phyloP scores from a whole-genome alignment of 2,888 invertebrate species.

The Rapana venosa region DNA sequence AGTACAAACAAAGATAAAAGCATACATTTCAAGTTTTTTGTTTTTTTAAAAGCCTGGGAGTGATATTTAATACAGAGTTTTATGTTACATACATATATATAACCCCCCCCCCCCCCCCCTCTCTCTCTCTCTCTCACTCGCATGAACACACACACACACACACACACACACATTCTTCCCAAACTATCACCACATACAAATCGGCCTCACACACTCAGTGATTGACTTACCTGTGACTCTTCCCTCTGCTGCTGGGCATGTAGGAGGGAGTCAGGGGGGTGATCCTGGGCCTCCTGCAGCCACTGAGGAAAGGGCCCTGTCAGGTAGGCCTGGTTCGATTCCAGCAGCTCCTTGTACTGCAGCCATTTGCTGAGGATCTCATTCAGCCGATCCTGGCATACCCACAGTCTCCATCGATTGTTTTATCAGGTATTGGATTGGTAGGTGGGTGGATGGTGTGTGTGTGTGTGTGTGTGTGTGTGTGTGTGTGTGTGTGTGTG shows the following conservation, averaged over 20 bases:
- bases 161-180: neutral
- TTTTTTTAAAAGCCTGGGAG: no score
- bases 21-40: no score
- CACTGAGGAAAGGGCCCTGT: slow-evolving; percentile 69
- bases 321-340: slow-evolving; percentile 70
- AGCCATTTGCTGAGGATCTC: slow-evolving; percentile 95
- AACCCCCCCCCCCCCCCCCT: neutral
- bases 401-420: neutral
- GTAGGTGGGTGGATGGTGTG: neutral
- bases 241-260: slow-evolving; percentile 81
- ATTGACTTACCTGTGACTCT: slow-evolving; percentile 64
- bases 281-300: slow-evolving; percentile 84
- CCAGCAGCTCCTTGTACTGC: slow-evolving; percentile 92
- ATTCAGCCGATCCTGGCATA: slow-evolving; percentile 84
- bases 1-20: no score
- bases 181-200: neutral
- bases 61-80: no score
- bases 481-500: slow-evolving; percentile 6
- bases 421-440: neutral
- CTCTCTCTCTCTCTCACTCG: neutral
- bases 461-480: slow-evolving; percentile 4
- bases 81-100: no score
- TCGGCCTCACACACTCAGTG: neutral
- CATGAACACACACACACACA: neutral
- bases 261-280: slow-evolving; percentile 86